These are phyloP conservation scores for Pangasius macronema DNA, from an alignment of 2,797 vertebrate species.

Conservation along the genomic window DNA sequence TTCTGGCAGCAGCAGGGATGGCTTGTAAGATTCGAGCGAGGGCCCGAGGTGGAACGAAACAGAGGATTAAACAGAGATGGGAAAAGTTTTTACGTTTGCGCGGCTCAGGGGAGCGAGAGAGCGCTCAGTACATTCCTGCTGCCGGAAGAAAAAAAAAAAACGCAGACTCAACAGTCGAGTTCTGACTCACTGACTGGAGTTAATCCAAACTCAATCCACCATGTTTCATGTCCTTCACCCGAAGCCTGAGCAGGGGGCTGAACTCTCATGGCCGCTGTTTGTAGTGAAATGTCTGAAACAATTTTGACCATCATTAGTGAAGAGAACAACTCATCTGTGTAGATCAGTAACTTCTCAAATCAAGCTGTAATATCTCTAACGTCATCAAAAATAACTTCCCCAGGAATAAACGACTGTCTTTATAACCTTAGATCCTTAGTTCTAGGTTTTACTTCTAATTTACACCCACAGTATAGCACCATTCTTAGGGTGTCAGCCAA, in stretches of 20 bases:
- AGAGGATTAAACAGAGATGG: constrained; percentile 19
- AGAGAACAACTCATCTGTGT: background rate
- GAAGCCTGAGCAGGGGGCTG: background rate
- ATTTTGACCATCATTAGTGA: background rate
- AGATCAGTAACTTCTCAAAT: background rate
- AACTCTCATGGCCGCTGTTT: background rate
- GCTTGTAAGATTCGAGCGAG: background rate
- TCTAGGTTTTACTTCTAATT: no score
- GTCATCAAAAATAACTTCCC: background rate
- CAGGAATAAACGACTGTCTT: background rate
- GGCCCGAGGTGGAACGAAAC: constrained; percentile 3
- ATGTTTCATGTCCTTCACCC: background rate
- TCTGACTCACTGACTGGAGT: constrained; percentile 15
- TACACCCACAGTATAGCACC: no score
- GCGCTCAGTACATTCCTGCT: background rate
- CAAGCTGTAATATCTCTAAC: background rate
- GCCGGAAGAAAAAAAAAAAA: background rate
- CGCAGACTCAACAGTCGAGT: background rate
- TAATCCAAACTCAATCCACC: constrained; percentile 33
- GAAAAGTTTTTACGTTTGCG: background rate
- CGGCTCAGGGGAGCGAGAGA: background rate
- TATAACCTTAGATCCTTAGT: no score
- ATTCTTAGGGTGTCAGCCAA: no score
- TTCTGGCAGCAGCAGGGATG: background rate
- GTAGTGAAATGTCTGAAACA: background rate